A percentile compares a stretch with the other conserved stretches of the same genome.
These are phyloP conservation scores for Eupithecia vulgata DNA, from an alignment of 2,888 invertebrate species.

Conservation along the genomic window DNA sequence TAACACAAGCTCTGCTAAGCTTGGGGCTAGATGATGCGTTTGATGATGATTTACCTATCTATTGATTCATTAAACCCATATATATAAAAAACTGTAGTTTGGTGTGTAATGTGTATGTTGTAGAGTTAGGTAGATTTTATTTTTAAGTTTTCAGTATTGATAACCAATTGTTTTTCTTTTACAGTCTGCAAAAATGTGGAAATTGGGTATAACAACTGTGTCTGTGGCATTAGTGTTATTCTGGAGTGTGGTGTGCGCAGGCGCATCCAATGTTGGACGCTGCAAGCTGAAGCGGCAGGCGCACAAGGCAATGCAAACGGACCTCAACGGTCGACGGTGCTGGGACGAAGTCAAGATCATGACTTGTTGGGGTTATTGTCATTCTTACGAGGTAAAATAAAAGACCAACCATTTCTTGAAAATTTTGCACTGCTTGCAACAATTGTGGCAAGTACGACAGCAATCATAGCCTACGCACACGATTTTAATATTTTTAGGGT, in stretches of 20 bases:
- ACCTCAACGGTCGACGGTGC: constrained; percentile 87
- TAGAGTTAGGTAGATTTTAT: not conserved
- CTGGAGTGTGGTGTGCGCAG: constrained; percentile 52
- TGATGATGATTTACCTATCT: no score
- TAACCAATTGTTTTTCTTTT: constrained; percentile 13
- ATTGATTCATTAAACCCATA: no score
- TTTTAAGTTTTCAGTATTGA: not conserved
- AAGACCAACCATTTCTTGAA: not conserved
- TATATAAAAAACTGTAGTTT: not conserved
- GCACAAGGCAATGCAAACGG: constrained; percentile 75
- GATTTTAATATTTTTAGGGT: no score
- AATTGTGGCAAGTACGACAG: no score
- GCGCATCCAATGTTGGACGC: constrained; percentile 54
- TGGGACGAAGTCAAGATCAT: constrained; percentile 91
- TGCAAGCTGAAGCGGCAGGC: constrained; percentile 68
- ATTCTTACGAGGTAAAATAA: constrained; percentile 88
- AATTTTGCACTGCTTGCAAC: no score
- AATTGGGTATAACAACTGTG: constrained; percentile 36
- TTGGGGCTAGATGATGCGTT: no score
- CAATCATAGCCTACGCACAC: no score
- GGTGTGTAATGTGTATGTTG: not conserved
- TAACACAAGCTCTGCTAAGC: no score
- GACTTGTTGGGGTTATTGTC: constrained; percentile 93
- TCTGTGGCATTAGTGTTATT: constrained; percentile 51
- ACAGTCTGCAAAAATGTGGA: constrained; percentile 47